phyloP scores from a whole-genome alignment of 2,888 invertebrate species.

The Mesopsocus fuscifrons region DNA sequence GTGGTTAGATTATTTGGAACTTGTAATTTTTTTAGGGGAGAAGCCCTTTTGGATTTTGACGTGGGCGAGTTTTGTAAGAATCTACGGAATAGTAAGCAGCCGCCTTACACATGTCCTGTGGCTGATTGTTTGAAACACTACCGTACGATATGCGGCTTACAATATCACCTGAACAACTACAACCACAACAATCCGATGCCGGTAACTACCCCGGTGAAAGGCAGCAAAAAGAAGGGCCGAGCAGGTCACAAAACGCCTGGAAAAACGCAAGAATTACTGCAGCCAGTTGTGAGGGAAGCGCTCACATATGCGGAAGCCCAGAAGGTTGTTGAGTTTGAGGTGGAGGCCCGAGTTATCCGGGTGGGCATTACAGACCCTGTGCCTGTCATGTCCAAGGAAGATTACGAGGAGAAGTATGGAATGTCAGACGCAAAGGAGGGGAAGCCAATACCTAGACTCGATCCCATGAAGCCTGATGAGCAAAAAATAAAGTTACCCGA shows the following conservation, averaged over 20 bases:
- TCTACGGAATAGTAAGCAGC: conserved; percentile 55
- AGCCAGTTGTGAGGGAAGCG: conserved; percentile 39
- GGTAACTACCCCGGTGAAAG: conserved; percentile 5
- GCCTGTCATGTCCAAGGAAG: conserved; percentile 47
- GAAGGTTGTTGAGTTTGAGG: conserved; percentile 68
- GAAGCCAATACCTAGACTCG: conserved; percentile 20
- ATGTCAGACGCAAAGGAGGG: conserved; percentile 24
- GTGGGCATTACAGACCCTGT: conserved; percentile 39
- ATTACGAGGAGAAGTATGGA: conserved; percentile 31
- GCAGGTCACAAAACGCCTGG: conserved; percentile 23
- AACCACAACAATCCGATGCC: conserved; percentile 59
- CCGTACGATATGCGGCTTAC: conserved; percentile 69
- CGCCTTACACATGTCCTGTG: conserved; percentile 74
- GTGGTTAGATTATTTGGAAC: no score
- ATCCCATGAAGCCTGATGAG: conserved; percentile 1
- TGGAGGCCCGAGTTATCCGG: conserved; percentile 59
- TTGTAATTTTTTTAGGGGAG: conserved; percentile 31
- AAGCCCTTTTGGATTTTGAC: conserved; percentile 47
- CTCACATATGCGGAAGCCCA: conserved; percentile 70
- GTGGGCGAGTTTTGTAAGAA: conserved; percentile 70
- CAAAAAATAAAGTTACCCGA: conserved; percentile 37
- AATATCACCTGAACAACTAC: conserved; percentile 68
- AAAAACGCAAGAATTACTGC: conserved; percentile 26
- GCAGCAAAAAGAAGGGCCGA: conserved; percentile 16
- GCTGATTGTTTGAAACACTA: conserved; percentile 70